phyloP scores from a whole-genome alignment of 2,888 invertebrate species.

The Lomographa bimaculata region DNA sequence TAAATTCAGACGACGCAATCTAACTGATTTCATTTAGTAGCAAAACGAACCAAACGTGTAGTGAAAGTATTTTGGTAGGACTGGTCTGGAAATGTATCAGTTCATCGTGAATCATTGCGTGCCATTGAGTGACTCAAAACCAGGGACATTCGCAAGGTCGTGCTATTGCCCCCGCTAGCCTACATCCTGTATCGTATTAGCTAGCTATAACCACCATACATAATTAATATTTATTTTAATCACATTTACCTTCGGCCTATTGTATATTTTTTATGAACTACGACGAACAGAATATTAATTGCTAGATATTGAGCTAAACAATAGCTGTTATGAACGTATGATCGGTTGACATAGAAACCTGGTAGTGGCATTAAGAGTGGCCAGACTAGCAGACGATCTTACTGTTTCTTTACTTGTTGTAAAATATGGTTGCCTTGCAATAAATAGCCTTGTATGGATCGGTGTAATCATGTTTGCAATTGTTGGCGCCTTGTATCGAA shows the following conservation, averaged over 20 bases:
- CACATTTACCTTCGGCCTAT: neutral
- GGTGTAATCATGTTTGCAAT: too few relatives aligned
- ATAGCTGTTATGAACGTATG: too few relatives aligned
- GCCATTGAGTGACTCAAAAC: slow-evolving; percentile 49
- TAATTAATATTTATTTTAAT: slow-evolving; percentile 5
- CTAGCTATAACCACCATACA: slow-evolving; percentile 1
- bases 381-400: too few relatives aligned
- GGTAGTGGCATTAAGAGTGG: too few relatives aligned
- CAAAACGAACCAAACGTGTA: neutral
- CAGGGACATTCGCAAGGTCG: slow-evolving; percentile 71
- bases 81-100: slow-evolving; percentile 19
- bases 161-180: slow-evolving; percentile 45
- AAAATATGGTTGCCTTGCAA: too few relatives aligned
- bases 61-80: slow-evolving; percentile 11
- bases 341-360: too few relatives aligned
- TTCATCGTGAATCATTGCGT: slow-evolving; percentile 50
- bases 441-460: too few relatives aligned
- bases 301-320: too few relatives aligned
- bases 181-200: slow-evolving; percentile 17
- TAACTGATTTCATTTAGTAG: too few relatives aligned
- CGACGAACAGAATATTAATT: slow-evolving; percentile 7
- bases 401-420: too few relatives aligned
- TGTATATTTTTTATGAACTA: slow-evolving; percentile 1
- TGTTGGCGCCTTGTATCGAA: too few relatives aligned
- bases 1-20: too few relatives aligned